Evolutionary conservation across 2,888 invertebrate genomes (phyloP).

Genomic region (Philereme transversata): DNA sequence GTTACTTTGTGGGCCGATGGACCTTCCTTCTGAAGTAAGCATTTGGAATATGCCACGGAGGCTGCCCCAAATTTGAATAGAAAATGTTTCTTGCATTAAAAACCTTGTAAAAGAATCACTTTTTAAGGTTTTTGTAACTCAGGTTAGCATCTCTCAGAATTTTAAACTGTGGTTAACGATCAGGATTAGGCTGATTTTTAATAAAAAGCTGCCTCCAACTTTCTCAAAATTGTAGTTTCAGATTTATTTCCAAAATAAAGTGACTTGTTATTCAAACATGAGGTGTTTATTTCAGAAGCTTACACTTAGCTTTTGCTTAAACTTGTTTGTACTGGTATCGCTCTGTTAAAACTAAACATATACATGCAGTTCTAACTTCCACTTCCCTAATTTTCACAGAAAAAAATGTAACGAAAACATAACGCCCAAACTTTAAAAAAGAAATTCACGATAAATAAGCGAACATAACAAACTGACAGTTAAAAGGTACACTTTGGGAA

Average conservation of each 20-base stretch:
- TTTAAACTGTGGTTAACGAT: too few relatives aligned
- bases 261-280: too few relatives aligned
- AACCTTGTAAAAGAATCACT: too few relatives aligned
- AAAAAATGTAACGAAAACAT: constrained; percentile 46
- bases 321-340: constrained; percentile 19
- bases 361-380: constrained; percentile 31
- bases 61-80: background rate
- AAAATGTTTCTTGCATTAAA: too few relatives aligned
- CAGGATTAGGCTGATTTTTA: too few relatives aligned
- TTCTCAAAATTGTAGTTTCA: too few relatives aligned
- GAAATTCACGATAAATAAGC: constrained; percentile 52
- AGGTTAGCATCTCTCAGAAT: too few relatives aligned
- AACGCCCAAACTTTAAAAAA: constrained; percentile 48
- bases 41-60: background rate
- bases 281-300: background rate
- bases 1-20: constrained; percentile 57
- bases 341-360: constrained; percentile 22
- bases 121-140: too few relatives aligned
- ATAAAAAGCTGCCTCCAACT: too few relatives aligned
- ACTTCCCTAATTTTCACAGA: constrained; percentile 41
- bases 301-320: constrained; percentile 18
- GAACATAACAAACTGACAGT: constrained; percentile 56
- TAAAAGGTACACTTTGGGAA: constrained; percentile 56
- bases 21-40: constrained; percentile 33
- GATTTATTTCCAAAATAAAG: too few relatives aligned